A percentile compares a stretch with the other conserved stretches of the same genome.
These are phyloP conservation scores for Tinamus major DNA, from an alignment of 2,797 vertebrate genomes.

Conservation along the genomic window DNA sequence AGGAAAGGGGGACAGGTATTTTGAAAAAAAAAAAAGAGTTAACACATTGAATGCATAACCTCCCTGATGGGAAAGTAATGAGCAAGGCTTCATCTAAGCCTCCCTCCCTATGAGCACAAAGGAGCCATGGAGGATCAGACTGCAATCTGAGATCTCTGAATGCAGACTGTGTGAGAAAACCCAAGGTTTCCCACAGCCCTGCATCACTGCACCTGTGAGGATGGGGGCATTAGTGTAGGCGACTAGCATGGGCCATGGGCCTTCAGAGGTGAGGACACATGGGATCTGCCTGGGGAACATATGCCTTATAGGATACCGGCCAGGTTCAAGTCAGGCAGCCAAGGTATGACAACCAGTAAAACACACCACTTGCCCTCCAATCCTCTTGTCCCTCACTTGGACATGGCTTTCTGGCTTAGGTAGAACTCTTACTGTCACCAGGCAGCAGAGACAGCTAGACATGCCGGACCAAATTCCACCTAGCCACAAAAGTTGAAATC, in stretches of 20 bases:
- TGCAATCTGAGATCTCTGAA: neutral
- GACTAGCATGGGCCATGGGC: neutral
- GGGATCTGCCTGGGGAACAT: neutral
- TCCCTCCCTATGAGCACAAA: neutral
- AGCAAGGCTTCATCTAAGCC: neutral
- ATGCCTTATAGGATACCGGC: neutral
- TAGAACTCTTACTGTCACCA: neutral
- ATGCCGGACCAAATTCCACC: neutral
- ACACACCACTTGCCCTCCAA: neutral
- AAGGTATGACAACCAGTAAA: neutral
- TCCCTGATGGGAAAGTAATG: neutral
- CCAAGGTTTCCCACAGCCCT: neutral
- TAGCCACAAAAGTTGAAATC: neutral
- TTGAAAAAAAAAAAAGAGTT: neutral
- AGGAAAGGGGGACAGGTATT: neutral
- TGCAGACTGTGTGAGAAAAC: neutral
- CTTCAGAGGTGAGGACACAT: neutral
- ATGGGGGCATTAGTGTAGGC: neutral
- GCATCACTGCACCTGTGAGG: neutral
- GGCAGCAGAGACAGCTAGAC: neutral
- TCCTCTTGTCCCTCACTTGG: neutral
- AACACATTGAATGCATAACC: neutral
- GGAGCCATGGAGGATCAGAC: neutral
- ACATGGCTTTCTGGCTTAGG: neutral
- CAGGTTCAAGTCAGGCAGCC: constrained; percentile 4